Base-by-base conservation (phyloP, 2,888 invertebrate species). In the Tipula lateralis region DNA sequence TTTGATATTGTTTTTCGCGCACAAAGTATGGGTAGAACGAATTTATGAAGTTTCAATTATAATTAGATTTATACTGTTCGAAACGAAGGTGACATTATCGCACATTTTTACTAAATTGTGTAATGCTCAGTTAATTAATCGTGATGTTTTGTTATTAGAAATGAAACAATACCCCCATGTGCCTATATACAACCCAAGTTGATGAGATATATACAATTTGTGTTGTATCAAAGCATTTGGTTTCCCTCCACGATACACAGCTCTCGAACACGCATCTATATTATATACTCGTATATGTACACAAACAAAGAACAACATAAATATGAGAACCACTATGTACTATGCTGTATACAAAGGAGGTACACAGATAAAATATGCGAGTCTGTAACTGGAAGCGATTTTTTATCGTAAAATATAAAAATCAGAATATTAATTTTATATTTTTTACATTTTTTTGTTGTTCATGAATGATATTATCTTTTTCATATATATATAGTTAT, bases 331-430 rank as follows among this genome's bases (percentile, higher is more conserved):
- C 24, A 19, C 44, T 16, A 50, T 50, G 16, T 16, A 50, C 5
- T 44, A 44, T 1, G n/a, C 9, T 9, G 6, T 16, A 44, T 16
- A 66, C 66, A 66, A 66, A 50, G 9, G 24, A 66, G 66, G 66
- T 66, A 12, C 66, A 66, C 66, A 66, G 66, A 66, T 66, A 66
- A 66, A 32, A 66, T 66, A 66, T 66, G 66, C 66, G 66, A 66
- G 66, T 66, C 66, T 66, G 66, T 66, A 66, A 66, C 66, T 66
- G 66, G 66, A 66, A 66, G 66, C 66, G 66, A 66, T 66, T 66
- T 66, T 66, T 66, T 66, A 66, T 66, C 66, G 24, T 24, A 66
- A 9, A 50, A 50, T 50, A 50, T 50, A 19, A 50, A 50, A 50
- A 50, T 66, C 66, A 9, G 66, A 66, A 66, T 66, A 66, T 66